A percentile compares a stretch with the other conserved stretches of the same genome.
phyloP scores from a whole-genome alignment of 2,113 vertebrate species.

The Hipposideros armiger region DNA sequence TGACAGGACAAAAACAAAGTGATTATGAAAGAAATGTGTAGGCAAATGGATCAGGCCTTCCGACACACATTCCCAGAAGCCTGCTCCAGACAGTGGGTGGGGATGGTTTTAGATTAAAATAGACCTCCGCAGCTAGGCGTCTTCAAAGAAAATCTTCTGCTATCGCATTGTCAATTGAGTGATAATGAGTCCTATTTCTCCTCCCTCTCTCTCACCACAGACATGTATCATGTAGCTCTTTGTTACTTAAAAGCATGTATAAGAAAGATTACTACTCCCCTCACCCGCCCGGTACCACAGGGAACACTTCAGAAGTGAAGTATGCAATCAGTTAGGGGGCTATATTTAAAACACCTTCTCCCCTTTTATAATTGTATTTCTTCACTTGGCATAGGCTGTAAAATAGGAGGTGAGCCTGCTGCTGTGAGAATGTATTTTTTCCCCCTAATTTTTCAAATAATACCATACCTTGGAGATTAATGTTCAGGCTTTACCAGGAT shows the following conservation, averaged over 20 bases:
- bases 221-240: constrained; percentile 23
- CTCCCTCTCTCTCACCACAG: constrained; percentile 57
- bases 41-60: neutral
- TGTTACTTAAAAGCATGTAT: constrained; percentile 60
- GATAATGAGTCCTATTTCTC: constrained; percentile 35
- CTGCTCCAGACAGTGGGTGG: constrained; percentile 30
- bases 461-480: constrained; percentile 57
- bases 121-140: neutral
- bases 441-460: constrained; percentile 46
- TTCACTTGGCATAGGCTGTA: constrained; percentile 1
- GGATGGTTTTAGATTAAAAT: constrained; percentile 56
- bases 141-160: constrained; percentile 61
- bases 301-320: constrained; percentile 68
- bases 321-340: neutral
- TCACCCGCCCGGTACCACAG: neutral
- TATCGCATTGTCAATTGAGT: neutral
- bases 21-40: constrained; percentile 28
- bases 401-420: constrained; percentile 66
- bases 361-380: constrained; percentile 24
- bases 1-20: neutral
- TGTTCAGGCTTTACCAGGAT: constrained; percentile 57
- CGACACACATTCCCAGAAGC: neutral
- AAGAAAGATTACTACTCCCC: constrained; percentile 31
- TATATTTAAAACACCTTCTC: constrained; percentile 66
- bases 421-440: neutral